phyloP scores from a whole-genome alignment of 2,113 vertebrate species.

The Xenopus borealis region DNA sequence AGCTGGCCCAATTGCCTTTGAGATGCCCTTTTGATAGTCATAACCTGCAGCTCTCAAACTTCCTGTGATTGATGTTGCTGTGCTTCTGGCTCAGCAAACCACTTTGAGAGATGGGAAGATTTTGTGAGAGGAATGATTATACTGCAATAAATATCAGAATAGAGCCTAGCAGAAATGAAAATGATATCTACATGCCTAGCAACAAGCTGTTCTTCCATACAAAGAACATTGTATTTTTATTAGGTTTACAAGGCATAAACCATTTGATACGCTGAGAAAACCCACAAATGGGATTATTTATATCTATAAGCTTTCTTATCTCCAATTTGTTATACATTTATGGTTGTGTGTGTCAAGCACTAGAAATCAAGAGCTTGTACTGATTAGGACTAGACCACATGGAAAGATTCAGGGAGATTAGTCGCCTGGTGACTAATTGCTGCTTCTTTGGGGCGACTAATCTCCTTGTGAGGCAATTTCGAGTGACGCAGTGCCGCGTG shows the following conservation, averaged over 20 bases:
- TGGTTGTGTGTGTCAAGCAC: neutral
- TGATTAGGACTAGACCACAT: too few relatives aligned
- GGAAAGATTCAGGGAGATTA: too few relatives aligned
- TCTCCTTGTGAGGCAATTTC: too few relatives aligned
- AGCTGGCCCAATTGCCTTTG: constrained; percentile 35
- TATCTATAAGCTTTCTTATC: constrained; percentile 1
- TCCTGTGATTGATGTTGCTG: constrained; percentile 40
- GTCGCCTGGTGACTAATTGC: too few relatives aligned
- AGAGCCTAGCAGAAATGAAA: constrained; percentile 26
- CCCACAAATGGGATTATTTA: constrained; percentile 3
- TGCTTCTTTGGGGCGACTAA: too few relatives aligned
- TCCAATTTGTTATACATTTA: neutral
- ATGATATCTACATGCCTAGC: constrained; percentile 16
- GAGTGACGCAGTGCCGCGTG: too few relatives aligned
- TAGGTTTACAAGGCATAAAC: constrained; percentile 25
- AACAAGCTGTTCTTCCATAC: constrained; percentile 9
- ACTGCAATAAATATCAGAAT: constrained; percentile 37
- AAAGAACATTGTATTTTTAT: constrained; percentile 11
- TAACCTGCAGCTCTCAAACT: constrained; percentile 39
- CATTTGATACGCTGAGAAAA: constrained; percentile 7
- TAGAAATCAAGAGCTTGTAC: too few relatives aligned
- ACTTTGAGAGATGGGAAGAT: constrained; percentile 37
- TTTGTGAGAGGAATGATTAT: constrained; percentile 38
- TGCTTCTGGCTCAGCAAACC: constrained; percentile 33
- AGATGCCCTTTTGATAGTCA: constrained; percentile 38